Conservation (phyloP, 37 sponge, comb jelly and placozoan species). For the Agelas oroides region DNA sequence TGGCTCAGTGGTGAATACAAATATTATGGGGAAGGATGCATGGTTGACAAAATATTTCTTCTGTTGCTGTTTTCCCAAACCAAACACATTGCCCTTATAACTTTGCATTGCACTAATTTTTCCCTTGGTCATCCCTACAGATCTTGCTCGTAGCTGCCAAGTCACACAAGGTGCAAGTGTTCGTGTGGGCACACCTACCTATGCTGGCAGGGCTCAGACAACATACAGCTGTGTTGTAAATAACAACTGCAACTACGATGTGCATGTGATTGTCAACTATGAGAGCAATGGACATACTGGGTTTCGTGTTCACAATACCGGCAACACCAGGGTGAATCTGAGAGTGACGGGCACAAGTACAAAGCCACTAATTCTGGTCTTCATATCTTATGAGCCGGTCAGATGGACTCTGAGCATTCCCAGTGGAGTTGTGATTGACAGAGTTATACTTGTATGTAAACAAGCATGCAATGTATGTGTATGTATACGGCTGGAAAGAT, state of each 20-base stretch:
- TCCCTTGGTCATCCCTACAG: neutral
- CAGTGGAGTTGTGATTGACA: slow-evolving; percentile 19
- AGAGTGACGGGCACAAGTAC: neutral
- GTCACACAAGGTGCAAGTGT: neutral
- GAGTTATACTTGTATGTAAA: neutral
- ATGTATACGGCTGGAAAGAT: too few relatives aligned
- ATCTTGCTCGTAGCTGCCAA: neutral
- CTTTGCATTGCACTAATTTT: too few relatives aligned
- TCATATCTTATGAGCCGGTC: slow-evolving; percentile 21
- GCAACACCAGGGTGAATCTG: slow-evolving; percentile 1
- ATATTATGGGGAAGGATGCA: too few relatives aligned
- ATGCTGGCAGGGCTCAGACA: neutral
- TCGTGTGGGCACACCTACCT: neutral
- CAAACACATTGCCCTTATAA: too few relatives aligned
- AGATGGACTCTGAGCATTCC: slow-evolving; percentile 14
- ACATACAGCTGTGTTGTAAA: slow-evolving; percentile 15
- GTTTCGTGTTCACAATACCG: neutral
- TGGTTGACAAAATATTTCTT: too few relatives aligned
- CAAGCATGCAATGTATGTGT: neutral
- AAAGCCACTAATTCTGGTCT: slow-evolving; percentile 21
- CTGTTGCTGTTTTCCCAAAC: too few relatives aligned
- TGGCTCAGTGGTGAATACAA: too few relatives aligned
- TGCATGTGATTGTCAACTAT: slow-evolving; percentile 16
- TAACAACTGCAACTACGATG: slow-evolving; percentile 20
- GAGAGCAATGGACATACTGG: slow-evolving; percentile 1